These are phyloP conservation scores for Muscina levida DNA, from an alignment of 2,888 invertebrate genomes.

Conservation along the genomic window DNA sequence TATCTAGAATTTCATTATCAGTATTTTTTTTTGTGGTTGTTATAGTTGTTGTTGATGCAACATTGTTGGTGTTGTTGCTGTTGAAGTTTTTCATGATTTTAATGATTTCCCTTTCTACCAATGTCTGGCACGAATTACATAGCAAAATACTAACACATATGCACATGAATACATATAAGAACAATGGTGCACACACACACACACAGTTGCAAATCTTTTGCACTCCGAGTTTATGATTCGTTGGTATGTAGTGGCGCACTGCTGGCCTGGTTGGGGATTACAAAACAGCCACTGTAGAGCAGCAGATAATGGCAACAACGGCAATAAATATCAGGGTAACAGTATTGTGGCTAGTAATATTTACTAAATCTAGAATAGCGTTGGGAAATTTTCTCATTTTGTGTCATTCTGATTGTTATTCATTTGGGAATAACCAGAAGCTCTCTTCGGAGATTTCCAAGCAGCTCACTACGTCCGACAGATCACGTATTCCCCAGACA, in stretches of 20 bases:
- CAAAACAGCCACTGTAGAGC: conserved; percentile 19
- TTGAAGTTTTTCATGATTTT: conserved; percentile 32
- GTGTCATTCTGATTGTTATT: too few species aligned
- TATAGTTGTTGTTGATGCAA: not conserved
- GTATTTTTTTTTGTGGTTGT: too few species aligned
- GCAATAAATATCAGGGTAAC: too few species aligned
- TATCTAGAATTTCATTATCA: conserved; percentile 36
- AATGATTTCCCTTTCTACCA: conserved; percentile 78
- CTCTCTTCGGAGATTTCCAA: too few species aligned
- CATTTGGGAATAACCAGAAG: too few species aligned
- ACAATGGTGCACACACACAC: not conserved
- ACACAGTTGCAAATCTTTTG: not conserved
- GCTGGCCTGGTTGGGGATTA: conserved; percentile 64
- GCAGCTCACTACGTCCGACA: too few species aligned
- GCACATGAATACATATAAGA: not conserved
- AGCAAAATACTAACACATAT: conserved; percentile 38
- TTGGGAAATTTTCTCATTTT: too few species aligned
- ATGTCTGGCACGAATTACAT: conserved; percentile 71
- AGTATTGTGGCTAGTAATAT: too few species aligned
- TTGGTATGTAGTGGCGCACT: conserved; percentile 36
- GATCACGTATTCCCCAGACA: too few species aligned
- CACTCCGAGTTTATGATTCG: not conserved
- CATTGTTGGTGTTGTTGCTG: not conserved
- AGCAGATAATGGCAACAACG: not conserved
- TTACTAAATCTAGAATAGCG: too few species aligned